These are phyloP conservation scores for Leucosticte australis DNA, from an alignment of 2,113 vertebrate genomes.

Conservation along the genomic window DNA sequence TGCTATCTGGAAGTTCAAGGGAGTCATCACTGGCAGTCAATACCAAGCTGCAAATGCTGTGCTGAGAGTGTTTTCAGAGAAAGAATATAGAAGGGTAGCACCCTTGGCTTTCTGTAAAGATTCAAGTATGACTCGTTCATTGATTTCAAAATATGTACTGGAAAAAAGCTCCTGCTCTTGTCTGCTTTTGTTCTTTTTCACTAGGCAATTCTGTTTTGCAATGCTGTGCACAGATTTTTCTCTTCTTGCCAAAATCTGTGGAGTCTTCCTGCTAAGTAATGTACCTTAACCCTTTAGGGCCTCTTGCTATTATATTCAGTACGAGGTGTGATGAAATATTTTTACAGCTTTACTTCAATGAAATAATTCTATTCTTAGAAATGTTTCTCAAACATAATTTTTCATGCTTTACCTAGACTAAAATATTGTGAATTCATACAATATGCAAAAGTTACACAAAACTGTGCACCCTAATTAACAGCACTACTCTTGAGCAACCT, in stretches of 20 bases:
- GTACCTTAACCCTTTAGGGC: neutral
- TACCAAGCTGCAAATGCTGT: neutral
- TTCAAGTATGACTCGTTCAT: neutral
- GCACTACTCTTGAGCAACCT: neutral
- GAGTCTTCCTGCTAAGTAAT: neutral
- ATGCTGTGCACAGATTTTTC: neutral
- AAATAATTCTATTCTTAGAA: neutral
- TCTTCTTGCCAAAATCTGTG: neutral
- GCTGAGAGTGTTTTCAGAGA: neutral
- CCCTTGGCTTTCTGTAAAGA: neutral
- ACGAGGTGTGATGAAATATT: neutral
- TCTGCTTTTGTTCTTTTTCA: neutral
- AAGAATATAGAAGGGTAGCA: neutral
- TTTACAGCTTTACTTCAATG: neutral
- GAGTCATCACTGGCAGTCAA: neutral
- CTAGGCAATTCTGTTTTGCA: neutral
- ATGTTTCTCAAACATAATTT: neutral
- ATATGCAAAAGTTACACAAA: constrained; percentile 36
- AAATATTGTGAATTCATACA: constrained; percentile 30
- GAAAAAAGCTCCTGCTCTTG: neutral
- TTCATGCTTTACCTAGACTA: neutral
- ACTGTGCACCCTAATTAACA: constrained; percentile 2
- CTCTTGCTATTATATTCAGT: neutral
- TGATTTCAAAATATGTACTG: neutral
- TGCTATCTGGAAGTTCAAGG: neutral